A percentile compares a stretch with the other conserved stretches of the same genome.
phyloP scores from a whole-genome alignment of 1,140 invertebrate genomes.

The Drosophila ananassae region DNA sequence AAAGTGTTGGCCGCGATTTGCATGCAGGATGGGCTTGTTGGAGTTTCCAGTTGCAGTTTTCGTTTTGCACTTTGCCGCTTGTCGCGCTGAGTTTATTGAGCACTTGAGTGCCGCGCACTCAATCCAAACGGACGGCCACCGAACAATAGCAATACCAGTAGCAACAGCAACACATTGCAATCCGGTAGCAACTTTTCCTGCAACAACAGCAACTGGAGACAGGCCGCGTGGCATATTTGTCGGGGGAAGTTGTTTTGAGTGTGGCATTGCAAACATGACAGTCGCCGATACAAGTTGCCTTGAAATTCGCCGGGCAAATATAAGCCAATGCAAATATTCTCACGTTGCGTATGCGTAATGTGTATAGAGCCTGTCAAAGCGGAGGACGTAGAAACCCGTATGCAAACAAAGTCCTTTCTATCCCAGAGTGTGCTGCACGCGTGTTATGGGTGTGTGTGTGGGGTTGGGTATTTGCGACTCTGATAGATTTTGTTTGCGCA shows the following conservation, averaged over 20 bases:
- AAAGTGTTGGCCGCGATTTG: slow-evolving; percentile 42
- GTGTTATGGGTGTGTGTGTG: not conserved
- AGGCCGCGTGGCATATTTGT: slow-evolving; percentile 51
- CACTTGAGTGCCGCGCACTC: slow-evolving; percentile 65
- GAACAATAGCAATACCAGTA: slow-evolving; percentile 3
- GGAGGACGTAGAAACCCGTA: slow-evolving; percentile 26
- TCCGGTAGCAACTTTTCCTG: slow-evolving; percentile 24
- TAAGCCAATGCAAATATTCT: slow-evolving; percentile 68
- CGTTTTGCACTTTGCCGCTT: slow-evolving; percentile 28
- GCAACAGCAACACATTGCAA: slow-evolving; percentile 16
- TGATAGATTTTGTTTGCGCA: slow-evolving; percentile 36
- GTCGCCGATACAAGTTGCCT: slow-evolving; percentile 54
- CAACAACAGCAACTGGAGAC: slow-evolving; percentile 7
- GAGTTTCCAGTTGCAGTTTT: slow-evolving; percentile 34
- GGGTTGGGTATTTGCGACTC: slow-evolving; percentile 7
- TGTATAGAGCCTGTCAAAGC: slow-evolving; percentile 25
- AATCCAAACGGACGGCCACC: slow-evolving; percentile 46
- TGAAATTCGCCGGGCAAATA: slow-evolving; percentile 58
- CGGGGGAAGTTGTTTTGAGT: slow-evolving; percentile 52
- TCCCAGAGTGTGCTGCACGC: not conserved
- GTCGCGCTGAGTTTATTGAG: slow-evolving; percentile 67
- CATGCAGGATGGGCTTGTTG: slow-evolving; percentile 13
- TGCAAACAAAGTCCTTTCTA: slow-evolving; percentile 20
- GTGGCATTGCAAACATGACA: slow-evolving; percentile 49
- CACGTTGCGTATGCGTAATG: slow-evolving; percentile 66